phyloP scores from a whole-genome alignment of 2,797 vertebrate genomes.

The Oryzias dopingdopingensis region DNA sequence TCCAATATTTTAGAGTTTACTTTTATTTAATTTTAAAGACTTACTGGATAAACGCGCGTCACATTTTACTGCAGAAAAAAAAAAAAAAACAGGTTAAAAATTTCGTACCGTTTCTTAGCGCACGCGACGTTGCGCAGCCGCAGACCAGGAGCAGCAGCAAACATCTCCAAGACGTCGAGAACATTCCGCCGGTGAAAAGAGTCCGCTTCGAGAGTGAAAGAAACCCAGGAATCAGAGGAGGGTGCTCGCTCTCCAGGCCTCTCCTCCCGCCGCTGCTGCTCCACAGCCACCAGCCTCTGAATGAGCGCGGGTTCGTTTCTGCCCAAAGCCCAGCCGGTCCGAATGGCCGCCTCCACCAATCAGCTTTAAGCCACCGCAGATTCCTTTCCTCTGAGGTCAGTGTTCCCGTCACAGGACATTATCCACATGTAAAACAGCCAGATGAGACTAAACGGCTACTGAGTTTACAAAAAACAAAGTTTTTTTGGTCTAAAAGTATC shows the following conservation, averaged over 20 bases:
- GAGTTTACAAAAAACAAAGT: background rate
- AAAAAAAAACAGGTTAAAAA: background rate
- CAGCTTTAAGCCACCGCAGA: background rate
- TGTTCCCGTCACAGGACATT: slow-evolving; percentile 18
- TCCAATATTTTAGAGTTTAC: background rate
- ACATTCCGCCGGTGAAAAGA: slow-evolving; percentile 15
- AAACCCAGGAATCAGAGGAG: background rate
- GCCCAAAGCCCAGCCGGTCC: slow-evolving; percentile 3
- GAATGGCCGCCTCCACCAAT: slow-evolving; percentile 18
- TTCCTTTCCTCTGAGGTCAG: slow-evolving; percentile 50
- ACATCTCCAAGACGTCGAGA: background rate
- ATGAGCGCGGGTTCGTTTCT: background rate
- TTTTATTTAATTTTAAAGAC: background rate
- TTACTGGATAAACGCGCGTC: too few species aligned
- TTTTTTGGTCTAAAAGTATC: too few species aligned
- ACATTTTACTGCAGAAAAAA: too few species aligned
- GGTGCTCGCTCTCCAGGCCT: background rate
- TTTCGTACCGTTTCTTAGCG: slow-evolving; percentile 35
- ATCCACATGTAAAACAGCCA: too few species aligned
- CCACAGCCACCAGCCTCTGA: background rate
- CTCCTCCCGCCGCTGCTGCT: background rate
- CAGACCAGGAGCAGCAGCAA: slow-evolving; percentile 20
- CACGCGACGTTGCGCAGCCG: background rate
- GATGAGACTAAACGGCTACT: background rate
- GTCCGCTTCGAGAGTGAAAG: background rate